Evolutionary conservation across 2,113 vertebrate genomes (phyloP), one percentile per base, ranked within the genome.

Genomic region (Anarhynchus alexandrinus): DNA sequence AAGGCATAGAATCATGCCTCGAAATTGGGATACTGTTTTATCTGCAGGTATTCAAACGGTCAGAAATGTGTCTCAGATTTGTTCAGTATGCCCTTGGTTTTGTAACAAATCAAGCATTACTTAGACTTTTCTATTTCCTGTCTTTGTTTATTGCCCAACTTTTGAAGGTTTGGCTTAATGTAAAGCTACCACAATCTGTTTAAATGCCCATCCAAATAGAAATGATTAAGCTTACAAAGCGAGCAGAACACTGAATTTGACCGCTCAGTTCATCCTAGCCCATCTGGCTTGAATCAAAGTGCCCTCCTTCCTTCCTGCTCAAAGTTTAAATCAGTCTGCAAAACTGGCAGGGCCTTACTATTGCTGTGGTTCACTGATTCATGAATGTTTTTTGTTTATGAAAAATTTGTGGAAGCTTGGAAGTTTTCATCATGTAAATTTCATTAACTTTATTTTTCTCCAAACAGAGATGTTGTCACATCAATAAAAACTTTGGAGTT

Each of bases 331-430:
- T 85, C 71, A 42, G 30, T 62, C 52, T 95, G 82, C 86, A 83
- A 51, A 91, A 76, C 29, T 29, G 52, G 80, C 38, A 90, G 95
- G 94, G 94, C 95, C 87, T 96, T 80, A 77, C 43, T 80, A 1
- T 82, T 88, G 76, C 88, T 96, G 93, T 95, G 96, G 95, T 91
- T 95, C 91, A 91, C 96, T 97, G 79, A 97, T 98, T 97, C 92
- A 87, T 96, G 92, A 98, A 97, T 95, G 95, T 45, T 59, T 95
- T 98, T 97, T 94, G 93, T 88, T 96, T 84, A 90, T 83, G 36
- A 74, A 86, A 72, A 95, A 91, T 94, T 90, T 97, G 92, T 97
- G 95, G 95, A 96, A 96, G 43, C 49, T 82, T 87, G 85, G 85
- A 94, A 95, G 65, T 76, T 92, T 55, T 90, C 49, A 79, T 94